A percentile compares a stretch with the other conserved stretches of the same genome.
Conservation (phyloP, 2,113 vertebrate genomes). For the Mystacornis crossleyi region DNA sequence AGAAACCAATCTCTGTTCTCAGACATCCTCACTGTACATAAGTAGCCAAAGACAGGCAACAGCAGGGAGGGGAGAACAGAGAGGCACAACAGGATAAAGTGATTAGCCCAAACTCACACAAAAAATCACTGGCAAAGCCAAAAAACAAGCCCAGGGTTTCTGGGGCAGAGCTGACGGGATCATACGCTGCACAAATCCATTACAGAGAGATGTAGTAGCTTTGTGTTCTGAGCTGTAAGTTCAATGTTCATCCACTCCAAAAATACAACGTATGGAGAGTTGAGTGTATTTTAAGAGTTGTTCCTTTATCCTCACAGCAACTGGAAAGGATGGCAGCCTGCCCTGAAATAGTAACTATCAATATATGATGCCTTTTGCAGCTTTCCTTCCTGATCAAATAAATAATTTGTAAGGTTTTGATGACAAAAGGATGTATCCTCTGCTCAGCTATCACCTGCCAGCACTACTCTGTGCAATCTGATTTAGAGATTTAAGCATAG, state of each 20-base stretch:
- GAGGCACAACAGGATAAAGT: background rate
- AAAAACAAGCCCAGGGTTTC: slow-evolving; percentile 26
- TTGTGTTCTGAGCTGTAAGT: slow-evolving; percentile 61
- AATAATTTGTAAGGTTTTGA: slow-evolving; percentile 82
- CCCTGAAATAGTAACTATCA: slow-evolving; percentile 68
- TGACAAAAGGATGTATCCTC: slow-evolving; percentile 78
- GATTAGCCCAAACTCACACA: slow-evolving; percentile 12
- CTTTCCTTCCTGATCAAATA: slow-evolving; percentile 74
- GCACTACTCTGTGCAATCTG: slow-evolving; percentile 61
- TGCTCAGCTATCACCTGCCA: slow-evolving; percentile 68
- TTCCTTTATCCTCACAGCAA: slow-evolving; percentile 65
- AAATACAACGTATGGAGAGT: slow-evolving; percentile 12
- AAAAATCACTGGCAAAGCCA: slow-evolving; percentile 12
- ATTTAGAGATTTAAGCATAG: slow-evolving; percentile 74
- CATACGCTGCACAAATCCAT: slow-evolving; percentile 31
- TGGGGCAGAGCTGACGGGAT: slow-evolving; percentile 23
- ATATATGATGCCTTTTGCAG: slow-evolving; percentile 70
- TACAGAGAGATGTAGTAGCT: slow-evolving; percentile 40
- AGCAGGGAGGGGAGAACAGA: background rate
- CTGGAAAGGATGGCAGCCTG: slow-evolving; percentile 62
- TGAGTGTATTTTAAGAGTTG: slow-evolving; percentile 64
- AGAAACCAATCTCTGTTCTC: background rate
- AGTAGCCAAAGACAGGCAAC: background rate
- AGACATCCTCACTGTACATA: background rate
- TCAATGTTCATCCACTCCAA: slow-evolving; percentile 18